Conservation (phyloP, 2,113 vertebrate genomes). For the Tragelaphus imberbis region DNA sequence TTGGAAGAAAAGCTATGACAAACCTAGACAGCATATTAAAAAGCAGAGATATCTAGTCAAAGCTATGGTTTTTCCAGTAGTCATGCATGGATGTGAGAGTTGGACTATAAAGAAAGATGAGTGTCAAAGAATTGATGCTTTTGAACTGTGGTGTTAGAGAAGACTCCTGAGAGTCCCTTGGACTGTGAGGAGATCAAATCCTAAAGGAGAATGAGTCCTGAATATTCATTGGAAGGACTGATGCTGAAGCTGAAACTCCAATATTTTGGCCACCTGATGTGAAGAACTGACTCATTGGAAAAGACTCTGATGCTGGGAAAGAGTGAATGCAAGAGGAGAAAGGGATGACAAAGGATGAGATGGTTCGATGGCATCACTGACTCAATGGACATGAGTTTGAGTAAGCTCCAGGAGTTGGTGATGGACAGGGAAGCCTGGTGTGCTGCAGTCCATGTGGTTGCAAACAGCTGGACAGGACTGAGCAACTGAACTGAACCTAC, state of each 20-base stretch:
- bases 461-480: not conserved
- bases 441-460: not conserved
- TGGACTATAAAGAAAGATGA: not conserved
- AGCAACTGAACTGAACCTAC: not conserved
- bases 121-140: not conserved
- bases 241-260: not conserved
- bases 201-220: not conserved
- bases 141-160: not conserved
- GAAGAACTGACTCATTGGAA: not conserved
- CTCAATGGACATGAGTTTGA: not conserved
- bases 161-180: not conserved
- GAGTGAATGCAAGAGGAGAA: not conserved
- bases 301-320: not conserved
- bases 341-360: not conserved
- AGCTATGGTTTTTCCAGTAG: not conserved
- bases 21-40: not conserved
- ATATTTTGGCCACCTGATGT: not conserved
- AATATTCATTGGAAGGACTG: not conserved
- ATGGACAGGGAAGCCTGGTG: not conserved
- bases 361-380: not conserved
- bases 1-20: not conserved
- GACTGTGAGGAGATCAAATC: not conserved
- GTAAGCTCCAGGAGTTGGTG: not conserved
- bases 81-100: not conserved
- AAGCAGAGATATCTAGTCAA: not conserved